Evolutionary conservation across 1,140 invertebrate genomes (phyloP), one percentile per base, ranked within the genome.

Genomic region (Drosophila punjabiensis): DNA sequence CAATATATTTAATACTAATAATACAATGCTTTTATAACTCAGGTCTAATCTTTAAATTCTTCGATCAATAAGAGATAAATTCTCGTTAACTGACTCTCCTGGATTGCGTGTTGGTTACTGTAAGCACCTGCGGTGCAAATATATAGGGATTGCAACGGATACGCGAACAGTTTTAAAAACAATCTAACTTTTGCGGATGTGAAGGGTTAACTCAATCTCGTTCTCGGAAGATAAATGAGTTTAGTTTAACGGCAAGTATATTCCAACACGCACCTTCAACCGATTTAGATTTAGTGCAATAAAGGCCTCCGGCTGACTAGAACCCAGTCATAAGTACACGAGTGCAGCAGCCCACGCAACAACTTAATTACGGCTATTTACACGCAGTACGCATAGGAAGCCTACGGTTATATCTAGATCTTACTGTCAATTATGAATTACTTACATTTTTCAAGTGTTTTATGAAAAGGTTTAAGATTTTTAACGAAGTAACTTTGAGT

Each of bases 71-170:
- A 68, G 39, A 67, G 8, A 30, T 55, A 70, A 47, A 5, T n/a
- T 35, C n/a, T 56, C 8, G 5, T 24, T 32, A 39, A 9, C 33
- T 50, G 33, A 18, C 62, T 20, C 48, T 52, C 10, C 14, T 2
- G 30, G 45, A 73, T 74, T 74, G 70, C 70, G 70, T 74, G 68
- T 74, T 24, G 24, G n/a, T 53, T 47, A 16, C 13, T 43, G 32
- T 32, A 52, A 37, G 67, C 70, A 74, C 70, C 70, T 73, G 68
- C 59, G 14, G 67, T 71, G 70, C 70, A 41, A 37, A 70, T 37
- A 33, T 41, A n/a, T n/a, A 11, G 20, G 35, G 7, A 20, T 11
- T 24, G 32, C 28, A 5, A 11, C 50, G 37, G 55, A 48, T 58
- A 28, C 67, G 68, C 63, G 14, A 67, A 43, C 67, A 45, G 37